A percentile compares a stretch with the other conserved stretches of the same genome.
phyloP scores from a whole-genome alignment of 2,113 vertebrate genomes.

The Prunella fulvescens region DNA sequence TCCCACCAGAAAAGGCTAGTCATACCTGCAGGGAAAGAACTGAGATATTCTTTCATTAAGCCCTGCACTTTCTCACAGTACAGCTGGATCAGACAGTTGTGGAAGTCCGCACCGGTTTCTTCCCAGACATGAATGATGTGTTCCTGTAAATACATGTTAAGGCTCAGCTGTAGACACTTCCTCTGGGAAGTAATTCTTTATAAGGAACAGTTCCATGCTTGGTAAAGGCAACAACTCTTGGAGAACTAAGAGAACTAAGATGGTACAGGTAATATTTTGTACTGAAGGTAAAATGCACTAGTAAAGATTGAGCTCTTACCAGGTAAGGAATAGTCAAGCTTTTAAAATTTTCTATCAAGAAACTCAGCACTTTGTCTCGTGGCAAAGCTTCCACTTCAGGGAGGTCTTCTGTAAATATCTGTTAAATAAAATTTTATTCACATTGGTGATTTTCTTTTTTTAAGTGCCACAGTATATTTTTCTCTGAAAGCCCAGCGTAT shows the following conservation, averaged over 20 bases:
- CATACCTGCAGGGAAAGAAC: slow-evolving; percentile 84
- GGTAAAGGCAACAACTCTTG: too few relatives aligned
- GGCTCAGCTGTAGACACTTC: neutral
- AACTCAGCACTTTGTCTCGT: slow-evolving; percentile 85
- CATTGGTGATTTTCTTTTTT: neutral
- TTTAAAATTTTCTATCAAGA: slow-evolving; percentile 91
- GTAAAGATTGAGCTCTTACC: slow-evolving; percentile 62
- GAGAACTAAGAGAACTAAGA: neutral
- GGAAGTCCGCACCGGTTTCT: slow-evolving; percentile 85
- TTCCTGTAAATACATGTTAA: slow-evolving; percentile 70
- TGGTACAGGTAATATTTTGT: neutral
- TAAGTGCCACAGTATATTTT: neutral
- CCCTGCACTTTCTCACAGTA: slow-evolving; percentile 93
- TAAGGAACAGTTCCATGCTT: neutral
- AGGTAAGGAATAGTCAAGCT: slow-evolving; percentile 91
- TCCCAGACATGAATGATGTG: slow-evolving; percentile 92
- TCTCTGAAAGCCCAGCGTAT: neutral
- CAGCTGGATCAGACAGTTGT: slow-evolving; percentile 94
- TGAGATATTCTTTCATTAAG: slow-evolving; percentile 95
- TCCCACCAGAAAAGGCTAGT: neutral
- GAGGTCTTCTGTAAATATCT: slow-evolving; percentile 99
- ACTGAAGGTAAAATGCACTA: neutral
- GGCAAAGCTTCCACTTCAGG: slow-evolving; percentile 92
- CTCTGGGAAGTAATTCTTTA: neutral
- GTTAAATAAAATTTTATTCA: slow-evolving; percentile 27